Base-by-base conservation (phyloP, 2,888 invertebrate species). In the Fragum sueziense region DNA sequence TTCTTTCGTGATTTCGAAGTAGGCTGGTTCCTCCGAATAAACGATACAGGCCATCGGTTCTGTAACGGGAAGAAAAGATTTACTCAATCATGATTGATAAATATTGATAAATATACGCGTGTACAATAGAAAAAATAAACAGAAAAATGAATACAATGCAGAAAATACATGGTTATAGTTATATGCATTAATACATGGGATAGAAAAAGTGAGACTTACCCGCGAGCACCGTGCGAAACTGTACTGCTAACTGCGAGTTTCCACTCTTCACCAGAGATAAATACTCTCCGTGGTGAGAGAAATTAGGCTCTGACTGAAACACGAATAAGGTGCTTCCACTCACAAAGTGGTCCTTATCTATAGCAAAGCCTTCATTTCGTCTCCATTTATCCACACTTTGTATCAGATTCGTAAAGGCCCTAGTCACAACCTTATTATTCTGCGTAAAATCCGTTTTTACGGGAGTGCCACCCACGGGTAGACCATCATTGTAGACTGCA, bases 31-130 rank as follows among this genome's bases (percentile, higher is more conserved):
- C n/a, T n/a, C n/a, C n/a, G n/a, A 51, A 22, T 51, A 65, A 2
- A 54, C 73, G 31, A 68, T 73, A 29, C 78, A 78, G 34, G 61
- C 70, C 52, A 74, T 62, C 1, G 78, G 73, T 52, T 73, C 74
- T 78, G 78, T 31, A 77, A 77, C 29, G 14, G n/a, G 47, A 47
- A 3, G n/a, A 47, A n/a, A n/a, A 47, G n/a, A 47, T n/a, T 20
- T 17, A 47, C n/a, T 47, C 47, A n/a, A n/a, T n/a, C n/a, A n/a
- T n/a, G n/a, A n/a, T n/a, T n/a, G n/a, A n/a, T n/a, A n/a, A n/a
- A n/a, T n/a, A n/a, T n/a, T n/a, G n/a, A n/a, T n/a, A n/a, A n/a
- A n/a, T n/a, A n/a, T n/a, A n/a, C n/a, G n/a, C n/a, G n/a, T n/a
- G n/a, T n/a, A n/a, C n/a, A n/a, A n/a, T 47, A 20, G n/a, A 47